A percentile compares a stretch with the other conserved stretches of the same genome.
Evolutionary conservation across 2,888 invertebrate species (phyloP).

Genomic region (Eubasilissa splendida): DNA sequence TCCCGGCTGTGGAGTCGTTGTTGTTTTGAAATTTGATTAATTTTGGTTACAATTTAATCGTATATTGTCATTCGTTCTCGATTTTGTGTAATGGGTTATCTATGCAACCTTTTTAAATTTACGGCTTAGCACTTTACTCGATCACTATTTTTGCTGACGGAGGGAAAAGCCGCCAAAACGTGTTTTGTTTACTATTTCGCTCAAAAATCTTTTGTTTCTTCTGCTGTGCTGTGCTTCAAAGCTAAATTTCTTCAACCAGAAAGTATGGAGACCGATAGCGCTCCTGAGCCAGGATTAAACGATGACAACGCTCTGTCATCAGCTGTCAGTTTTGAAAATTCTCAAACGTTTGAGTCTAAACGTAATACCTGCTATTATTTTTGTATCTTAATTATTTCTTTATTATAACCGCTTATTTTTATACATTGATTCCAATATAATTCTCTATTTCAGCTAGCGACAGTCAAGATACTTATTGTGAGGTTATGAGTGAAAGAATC

Average conservation of each 20-base stretch:
- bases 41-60: neutral
- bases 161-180: slow-evolving; percentile 36
- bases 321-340: slow-evolving; percentile 7
- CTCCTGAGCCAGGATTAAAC: neutral
- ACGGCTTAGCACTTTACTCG: neutral
- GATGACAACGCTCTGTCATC: neutral
- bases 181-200: slow-evolving; percentile 31
- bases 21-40: slow-evolving; percentile 2
- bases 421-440: neutral
- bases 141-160: neutral
- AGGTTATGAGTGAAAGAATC: slow-evolving; percentile 27
- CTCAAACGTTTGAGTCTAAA: neutral
- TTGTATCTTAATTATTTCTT: neutral
- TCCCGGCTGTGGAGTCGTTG: slow-evolving; percentile 13
- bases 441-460: slow-evolving; percentile 43
- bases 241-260: neutral
- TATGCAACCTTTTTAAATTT: neutral
- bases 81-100: neutral
- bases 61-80: neutral
- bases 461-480: slow-evolving; percentile 51
- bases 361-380: neutral
- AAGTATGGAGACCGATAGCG: slow-evolving; percentile 13
- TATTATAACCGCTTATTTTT: neutral
- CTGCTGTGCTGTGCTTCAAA: neutral
- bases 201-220: neutral